A percentile compares a stretch with the other conserved stretches of the same genome.
Evolutionary conservation across 2,113 vertebrate genomes (phyloP).

Genomic region (Hystrix brachyura): DNA sequence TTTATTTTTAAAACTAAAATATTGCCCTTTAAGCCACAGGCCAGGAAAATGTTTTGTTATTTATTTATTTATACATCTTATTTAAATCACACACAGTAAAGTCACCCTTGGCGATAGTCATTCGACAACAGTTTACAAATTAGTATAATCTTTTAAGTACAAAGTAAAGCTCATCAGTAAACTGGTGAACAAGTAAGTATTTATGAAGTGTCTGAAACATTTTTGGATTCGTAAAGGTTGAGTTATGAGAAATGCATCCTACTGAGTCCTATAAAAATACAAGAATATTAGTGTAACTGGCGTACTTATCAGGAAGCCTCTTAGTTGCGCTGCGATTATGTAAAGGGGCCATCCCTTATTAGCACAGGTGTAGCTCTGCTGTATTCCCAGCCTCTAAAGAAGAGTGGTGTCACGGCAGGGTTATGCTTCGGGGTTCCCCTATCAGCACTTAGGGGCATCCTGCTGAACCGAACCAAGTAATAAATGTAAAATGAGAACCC

Average conservation of each 20-base stretch:
- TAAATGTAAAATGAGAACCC: background rate
- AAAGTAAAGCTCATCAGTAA: background rate
- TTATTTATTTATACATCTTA: background rate
- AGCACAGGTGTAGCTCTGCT: no score
- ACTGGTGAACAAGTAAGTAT: background rate
- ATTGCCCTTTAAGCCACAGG: background rate
- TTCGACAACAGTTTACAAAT: conserved; percentile 13
- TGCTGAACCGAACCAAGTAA: background rate
- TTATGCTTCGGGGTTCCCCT: background rate
- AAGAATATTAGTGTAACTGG: background rate
- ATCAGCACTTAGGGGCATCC: background rate
- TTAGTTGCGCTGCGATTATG: background rate
- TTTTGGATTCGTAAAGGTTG: background rate
- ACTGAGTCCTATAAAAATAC: background rate
- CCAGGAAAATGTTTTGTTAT: background rate
- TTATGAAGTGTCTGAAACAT: conserved; percentile 7
- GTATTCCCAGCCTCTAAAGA: background rate
- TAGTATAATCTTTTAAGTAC: background rate
- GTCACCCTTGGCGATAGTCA: background rate
- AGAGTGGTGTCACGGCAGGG: background rate
- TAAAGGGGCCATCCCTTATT: background rate
- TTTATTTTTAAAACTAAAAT: conserved; percentile 16
- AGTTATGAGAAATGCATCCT: background rate
- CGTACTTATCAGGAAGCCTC: background rate
- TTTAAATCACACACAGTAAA: conserved; percentile 51